Percentiles rank a stretch among this genome's conserved stretches.
Conservation (phyloP, 2,888 invertebrate genomes). For the Podabrus alpinus region DNA sequence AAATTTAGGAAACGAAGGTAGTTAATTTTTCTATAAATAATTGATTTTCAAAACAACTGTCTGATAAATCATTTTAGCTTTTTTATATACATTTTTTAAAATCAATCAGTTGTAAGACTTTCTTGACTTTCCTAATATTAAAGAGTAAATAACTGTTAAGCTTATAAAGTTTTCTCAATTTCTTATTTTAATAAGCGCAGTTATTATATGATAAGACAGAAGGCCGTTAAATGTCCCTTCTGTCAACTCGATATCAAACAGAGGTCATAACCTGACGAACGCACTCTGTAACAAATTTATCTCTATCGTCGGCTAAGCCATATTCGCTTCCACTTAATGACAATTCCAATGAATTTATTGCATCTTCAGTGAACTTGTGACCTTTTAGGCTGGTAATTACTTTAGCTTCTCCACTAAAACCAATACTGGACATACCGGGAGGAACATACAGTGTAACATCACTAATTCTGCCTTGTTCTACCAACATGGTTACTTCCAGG, state of each 20-base stretch:
- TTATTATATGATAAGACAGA: constrained; percentile 13
- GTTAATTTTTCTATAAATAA: not conserved
- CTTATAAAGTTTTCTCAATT: not conserved
- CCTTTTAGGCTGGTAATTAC: constrained; percentile 67
- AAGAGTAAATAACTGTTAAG: not conserved
- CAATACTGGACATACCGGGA: constrained; percentile 62
- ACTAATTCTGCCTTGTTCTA: constrained; percentile 67
- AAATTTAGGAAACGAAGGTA: not conserved
- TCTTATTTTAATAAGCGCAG: not conserved
- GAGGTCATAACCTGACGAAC: constrained; percentile 67
- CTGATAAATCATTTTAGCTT: not conserved
- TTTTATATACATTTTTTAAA: not conserved
- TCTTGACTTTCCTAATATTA: not conserved
- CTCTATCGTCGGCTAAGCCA: constrained; percentile 56
- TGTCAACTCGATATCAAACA: constrained; percentile 43
- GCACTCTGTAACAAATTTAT: constrained; percentile 67
- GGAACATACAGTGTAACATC: constrained; percentile 70
- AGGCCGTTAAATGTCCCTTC: constrained; percentile 18
- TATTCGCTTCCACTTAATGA: constrained; percentile 45
- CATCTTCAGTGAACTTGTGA: constrained; percentile 67
- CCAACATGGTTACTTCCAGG: constrained; percentile 66
- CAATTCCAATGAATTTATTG: constrained; percentile 62
- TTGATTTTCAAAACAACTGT: not conserved
- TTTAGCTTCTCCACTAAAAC: constrained; percentile 67
- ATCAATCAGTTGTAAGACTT: not conserved